Evolutionary conservation across 2,113 vertebrate species (phyloP), one percentile per base, ranked within the genome.

Genomic region (Kryptolebias marmoratus): DNA sequence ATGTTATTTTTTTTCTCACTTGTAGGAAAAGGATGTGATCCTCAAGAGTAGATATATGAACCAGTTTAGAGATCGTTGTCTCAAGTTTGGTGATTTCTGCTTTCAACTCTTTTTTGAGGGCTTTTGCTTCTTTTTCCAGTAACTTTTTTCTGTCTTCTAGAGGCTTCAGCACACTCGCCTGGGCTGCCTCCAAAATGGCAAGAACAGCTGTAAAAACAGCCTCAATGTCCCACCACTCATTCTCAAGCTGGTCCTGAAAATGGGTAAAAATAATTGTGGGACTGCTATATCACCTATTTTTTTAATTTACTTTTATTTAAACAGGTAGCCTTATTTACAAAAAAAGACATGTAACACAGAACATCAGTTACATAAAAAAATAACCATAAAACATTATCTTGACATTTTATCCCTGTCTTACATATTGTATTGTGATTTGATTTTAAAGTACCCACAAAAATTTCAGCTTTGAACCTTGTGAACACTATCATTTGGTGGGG

Each of bases 1-100:
- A 50, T 27, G 13, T 3, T 52, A 44, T 44, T 2, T 49, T 42
- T 44, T n/a, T 2, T 50, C 74, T 83, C 30, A 93, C 93, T 88
- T 92, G 90, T 4, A 94, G 77, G 49, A 92, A 93, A 5, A 80
- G 53, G 13, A 93, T 53, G 64, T 85, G 87, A 57, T 94, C 92
- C 63, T 93, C 88, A 0, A 84, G 69, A 0, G 16, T 0, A 4
- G 69, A 55, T 10, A 90, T 47, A 0, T 55, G 0, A 0, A 86
- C 64, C 59, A 93, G 42, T 1, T 84, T 63, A 2, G 47, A 39
- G 18, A 89, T 76, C 14, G 39, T 64, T 0, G 0, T 65, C 42
- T 0, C 2, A 0, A 92, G 69, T 0, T 16, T 6, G 1, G 1
- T 10, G 4, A 91, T 84, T 53, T 92, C 91, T 5, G 6, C 27